These are phyloP conservation scores for Urocynchramus pylzowi DNA, from an alignment of 2,113 vertebrate species.

Conservation along the genomic window DNA sequence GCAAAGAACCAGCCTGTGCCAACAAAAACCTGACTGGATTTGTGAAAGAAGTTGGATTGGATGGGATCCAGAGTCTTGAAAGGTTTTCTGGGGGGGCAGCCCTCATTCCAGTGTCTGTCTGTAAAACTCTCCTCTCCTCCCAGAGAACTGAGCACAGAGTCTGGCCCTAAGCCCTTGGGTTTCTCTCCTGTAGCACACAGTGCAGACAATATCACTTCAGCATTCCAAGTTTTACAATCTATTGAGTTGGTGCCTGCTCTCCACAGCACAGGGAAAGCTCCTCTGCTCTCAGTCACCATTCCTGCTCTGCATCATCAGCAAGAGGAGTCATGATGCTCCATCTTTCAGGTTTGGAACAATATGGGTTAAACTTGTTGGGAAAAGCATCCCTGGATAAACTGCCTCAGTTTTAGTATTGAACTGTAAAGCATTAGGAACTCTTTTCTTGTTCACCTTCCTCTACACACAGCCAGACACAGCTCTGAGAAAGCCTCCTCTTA, in stretches of 20 bases:
- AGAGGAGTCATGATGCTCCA: background rate
- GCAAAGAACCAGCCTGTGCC: background rate
- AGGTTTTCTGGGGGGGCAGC: background rate
- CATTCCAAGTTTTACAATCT: background rate
- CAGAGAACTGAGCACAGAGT: background rate
- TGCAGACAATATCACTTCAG: background rate
- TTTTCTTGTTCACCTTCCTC: background rate
- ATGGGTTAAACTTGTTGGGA: background rate
- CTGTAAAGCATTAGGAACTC: background rate
- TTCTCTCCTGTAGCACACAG: background rate
- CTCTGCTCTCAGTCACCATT: background rate
- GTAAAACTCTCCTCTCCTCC: accelerated
- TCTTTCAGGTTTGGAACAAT: background rate
- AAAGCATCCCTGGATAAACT: background rate
- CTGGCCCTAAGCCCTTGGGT: background rate
- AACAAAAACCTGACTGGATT: background rate
- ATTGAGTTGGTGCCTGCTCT: background rate
- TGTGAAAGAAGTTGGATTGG: background rate
- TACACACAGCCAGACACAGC: background rate
- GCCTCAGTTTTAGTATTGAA: background rate
- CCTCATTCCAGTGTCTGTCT: background rate
- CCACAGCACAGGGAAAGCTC: background rate
- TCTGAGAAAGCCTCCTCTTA: background rate
- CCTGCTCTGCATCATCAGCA: background rate
- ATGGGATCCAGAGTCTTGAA: background rate